Base-by-base conservation (phyloP, 2,797 vertebrate genomes). In the Microcaecilia unicolor region DNA sequence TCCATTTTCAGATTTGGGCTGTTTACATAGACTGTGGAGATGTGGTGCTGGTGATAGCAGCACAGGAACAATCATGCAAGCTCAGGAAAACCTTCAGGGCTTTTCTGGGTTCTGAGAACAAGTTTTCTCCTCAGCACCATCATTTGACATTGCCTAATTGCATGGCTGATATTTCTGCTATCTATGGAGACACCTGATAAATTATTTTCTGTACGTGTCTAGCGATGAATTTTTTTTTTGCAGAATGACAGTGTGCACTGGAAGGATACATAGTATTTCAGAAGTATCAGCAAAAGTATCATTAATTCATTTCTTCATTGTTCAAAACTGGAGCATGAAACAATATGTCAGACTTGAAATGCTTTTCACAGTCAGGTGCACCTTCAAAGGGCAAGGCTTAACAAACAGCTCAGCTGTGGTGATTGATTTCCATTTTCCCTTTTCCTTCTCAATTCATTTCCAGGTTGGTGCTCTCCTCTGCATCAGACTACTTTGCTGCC, bases 401-500 rank as follows among this genome's bases (percentile, higher is more conserved):
- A 46, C 26, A 49, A 63, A 33, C 13, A 41, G 21, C 26, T 41
- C 51, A 29, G 55, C 32, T 30, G 17, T 37, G 9, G 3, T 38
- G 31, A 37, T 29, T 54, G 36, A 49, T 41, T 41, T 35, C 48
- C 39, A 9, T 37, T 24, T 16, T 8, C 23, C 13, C 30, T 10
- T n/a, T 5, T n/a, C 17, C 24, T 6, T 12, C 6, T 7, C 12
- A 22, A 31, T 41, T 14, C 11, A 1, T 31, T 54, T 27, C 41
- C 54, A 99, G 95, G 47, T 70, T 99, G 64, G 91, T 99, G 50
- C 87, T 99, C 14, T 97, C 92, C 25, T 96, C 95, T 6, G 94
- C 97, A 65, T 99, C 95, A 0, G 95, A 99, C 80, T 99, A 99
- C 79, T 98, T 99, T 74, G 95, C 94, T 3, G 95, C 92, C 46